phyloP scores from a whole-genome alignment of 2,888 invertebrate genomes.

The Aphidoletes aphidimyza region DNA sequence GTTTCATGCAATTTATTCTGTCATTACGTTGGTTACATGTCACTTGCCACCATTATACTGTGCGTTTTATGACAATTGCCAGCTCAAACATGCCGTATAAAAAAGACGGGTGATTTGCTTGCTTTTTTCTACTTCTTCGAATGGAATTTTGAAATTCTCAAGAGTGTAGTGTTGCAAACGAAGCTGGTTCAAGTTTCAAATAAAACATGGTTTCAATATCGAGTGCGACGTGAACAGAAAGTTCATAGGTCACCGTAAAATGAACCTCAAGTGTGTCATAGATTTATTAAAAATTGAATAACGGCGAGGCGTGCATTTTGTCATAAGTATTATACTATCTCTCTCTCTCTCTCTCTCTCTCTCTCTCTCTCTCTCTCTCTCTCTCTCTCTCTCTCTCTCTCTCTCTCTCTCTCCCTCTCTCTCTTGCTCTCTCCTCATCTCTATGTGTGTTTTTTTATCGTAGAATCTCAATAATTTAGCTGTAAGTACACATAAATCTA shows the following conservation, averaged over 20 bases:
- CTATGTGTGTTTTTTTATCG: not conserved
- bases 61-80: not conserved
- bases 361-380: not conserved
- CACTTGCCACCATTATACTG: not conserved
- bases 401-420: not conserved
- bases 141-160: too few species aligned
- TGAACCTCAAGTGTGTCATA: not conserved
- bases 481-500: slow-evolving; percentile 1
- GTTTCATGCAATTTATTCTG: not conserved
- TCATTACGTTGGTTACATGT: not conserved
- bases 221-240: too few species aligned
- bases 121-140: too few species aligned
- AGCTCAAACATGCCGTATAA: too few species aligned
- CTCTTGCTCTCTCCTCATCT: not conserved
- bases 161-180: too few species aligned
- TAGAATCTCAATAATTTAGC: slow-evolving; percentile 1
- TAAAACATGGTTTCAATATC: too few species aligned
- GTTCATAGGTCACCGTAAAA: not conserved
- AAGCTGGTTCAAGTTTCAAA: too few species aligned
- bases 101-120: too few species aligned
- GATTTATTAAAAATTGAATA: slow-evolving; percentile 10
- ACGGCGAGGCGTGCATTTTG: not conserved
- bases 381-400: not conserved
- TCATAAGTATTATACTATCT: too few species aligned
- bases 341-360: too few species aligned